Evolutionary conservation across 1,140 invertebrate species (phyloP).

Genomic region (Lucilia sericata): DNA sequence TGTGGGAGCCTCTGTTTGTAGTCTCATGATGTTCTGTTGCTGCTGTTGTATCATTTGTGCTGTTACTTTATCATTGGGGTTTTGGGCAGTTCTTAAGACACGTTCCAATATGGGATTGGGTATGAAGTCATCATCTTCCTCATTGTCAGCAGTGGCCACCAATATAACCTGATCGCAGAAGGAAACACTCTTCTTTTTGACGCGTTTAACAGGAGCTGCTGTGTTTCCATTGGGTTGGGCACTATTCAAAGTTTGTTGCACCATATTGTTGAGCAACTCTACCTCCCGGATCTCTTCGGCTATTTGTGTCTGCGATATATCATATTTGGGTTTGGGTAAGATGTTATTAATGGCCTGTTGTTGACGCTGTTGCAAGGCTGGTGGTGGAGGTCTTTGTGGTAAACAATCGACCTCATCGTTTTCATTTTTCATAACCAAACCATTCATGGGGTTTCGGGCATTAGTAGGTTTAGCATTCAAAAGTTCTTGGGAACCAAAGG

Average conservation of each 20-base stretch:
- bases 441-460: conserved; percentile 50
- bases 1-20: conserved; percentile 68
- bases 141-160: conserved; percentile 90
- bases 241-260: conserved; percentile 68
- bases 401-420: conserved; percentile 64
- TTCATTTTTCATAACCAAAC: conserved; percentile 42
- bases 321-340: conserved; percentile 62
- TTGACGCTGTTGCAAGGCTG: not conserved
- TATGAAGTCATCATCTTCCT: conserved; percentile 89
- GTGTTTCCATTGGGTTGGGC: conserved; percentile 43
- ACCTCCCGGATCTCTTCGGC: conserved; percentile 71
- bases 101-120: conserved; percentile 91
- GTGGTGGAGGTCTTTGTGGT: conserved; percentile 56
- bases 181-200: conserved; percentile 92
- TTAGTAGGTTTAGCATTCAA: conserved; percentile 52
- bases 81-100: conserved; percentile 80
- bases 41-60: conserved; percentile 71
- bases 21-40: conserved; percentile 71
- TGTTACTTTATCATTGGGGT: conserved; percentile 69
- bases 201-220: conserved; percentile 67
- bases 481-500: conserved; percentile 64
- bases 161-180: conserved; percentile 94
- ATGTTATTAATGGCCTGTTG: conserved; percentile 46
- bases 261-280: conserved; percentile 70
- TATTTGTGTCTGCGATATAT: conserved; percentile 66